Base-by-base conservation (phyloP, 2,113 vertebrate genomes). In the Halichoerus grypus region DNA sequence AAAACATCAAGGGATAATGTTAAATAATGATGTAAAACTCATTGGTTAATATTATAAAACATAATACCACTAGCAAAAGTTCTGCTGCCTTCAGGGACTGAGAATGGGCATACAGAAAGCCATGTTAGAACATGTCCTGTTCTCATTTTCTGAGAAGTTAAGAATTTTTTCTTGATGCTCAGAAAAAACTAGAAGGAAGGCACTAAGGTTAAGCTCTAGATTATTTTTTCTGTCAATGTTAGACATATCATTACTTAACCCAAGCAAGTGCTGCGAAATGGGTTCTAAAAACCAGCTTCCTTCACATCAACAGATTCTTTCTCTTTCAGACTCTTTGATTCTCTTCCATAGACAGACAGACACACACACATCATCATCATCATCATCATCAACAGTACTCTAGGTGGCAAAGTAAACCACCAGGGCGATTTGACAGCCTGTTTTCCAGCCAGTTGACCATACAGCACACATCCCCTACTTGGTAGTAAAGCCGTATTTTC, bases 401-500 rank as follows among this genome's bases (percentile, higher is more conserved):
- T 31, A 79, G 49, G n/a, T 51, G 76, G 91, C 92, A 91, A 94
- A 91, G 67, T 46, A 97, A 97, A 97, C 83, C 57, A 79, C 5
- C 6, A 3, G 4, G 57, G 61, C 31, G 5, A 33, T 42, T 82
- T 92, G 91, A 92, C 15, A 88, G 87, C 22, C 57, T 94, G 9
- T 85, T 95, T 97, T 96, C 79, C 51, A 77, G 63, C 33, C 65
- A 88, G 42, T 4, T 94, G 80, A 95, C 89, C 91, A 88, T 88
- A 77, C 1, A 53, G 67, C 74, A 57, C 22, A 65, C 59, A 59
- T 91, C 69, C 42, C 49, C 55, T 88, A 76, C 57, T 84, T 81
- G 42, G 49, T 77, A 88, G 69, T 80, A 94, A 94, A 92, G 79
- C 26, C 55, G 26, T 71, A 94, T 96, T 97, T 98, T 97, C 88